Evolutionary conservation across 1,140 invertebrate species (phyloP).

Genomic region (Conus betulinus): DNA sequence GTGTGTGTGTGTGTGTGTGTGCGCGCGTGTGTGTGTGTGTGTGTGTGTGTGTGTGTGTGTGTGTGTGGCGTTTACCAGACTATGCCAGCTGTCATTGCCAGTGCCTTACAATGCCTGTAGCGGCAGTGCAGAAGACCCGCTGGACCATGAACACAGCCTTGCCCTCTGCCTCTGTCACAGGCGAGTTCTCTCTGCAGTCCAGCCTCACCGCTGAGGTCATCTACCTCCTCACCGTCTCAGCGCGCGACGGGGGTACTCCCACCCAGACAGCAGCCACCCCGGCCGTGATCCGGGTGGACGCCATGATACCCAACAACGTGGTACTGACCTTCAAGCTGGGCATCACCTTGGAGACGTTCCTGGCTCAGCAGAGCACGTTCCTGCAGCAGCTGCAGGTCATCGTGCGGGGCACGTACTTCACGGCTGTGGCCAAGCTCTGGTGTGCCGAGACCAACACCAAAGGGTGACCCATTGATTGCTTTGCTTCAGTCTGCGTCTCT

Average conservation of each 20-base stretch:
- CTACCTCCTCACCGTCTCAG: conserved; percentile 46
- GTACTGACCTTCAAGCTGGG: conserved; percentile 52
- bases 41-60: too few species aligned
- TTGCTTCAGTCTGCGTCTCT: too few species aligned
- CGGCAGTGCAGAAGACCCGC: background rate
- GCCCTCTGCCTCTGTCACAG: conserved; percentile 28
- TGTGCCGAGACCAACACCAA: conserved; percentile 41
- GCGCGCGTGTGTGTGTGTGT: too few species aligned
- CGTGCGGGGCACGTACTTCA: conserved; percentile 42
- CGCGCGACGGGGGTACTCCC: conserved; percentile 52
- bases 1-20: too few species aligned
- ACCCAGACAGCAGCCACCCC: conserved; percentile 31
- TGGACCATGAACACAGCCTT: background rate
- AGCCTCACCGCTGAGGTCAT: conserved; percentile 39
- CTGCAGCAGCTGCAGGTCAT: conserved; percentile 46
- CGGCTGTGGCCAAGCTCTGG: conserved; percentile 50
- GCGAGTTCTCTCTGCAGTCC: conserved; percentile 45
- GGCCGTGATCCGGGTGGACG: conserved; percentile 55
- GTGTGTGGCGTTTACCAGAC: too few species aligned
- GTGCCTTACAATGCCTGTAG: too few species aligned
- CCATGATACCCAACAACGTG: conserved; percentile 46
- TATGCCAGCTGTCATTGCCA: too few species aligned
- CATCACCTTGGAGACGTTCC: conserved; percentile 47
- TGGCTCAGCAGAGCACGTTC: conserved; percentile 42
- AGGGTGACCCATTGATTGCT: background rate